Evolutionary conservation across 1,140 invertebrate species (phyloP).

Genomic region (Drosophila cardini): DNA sequence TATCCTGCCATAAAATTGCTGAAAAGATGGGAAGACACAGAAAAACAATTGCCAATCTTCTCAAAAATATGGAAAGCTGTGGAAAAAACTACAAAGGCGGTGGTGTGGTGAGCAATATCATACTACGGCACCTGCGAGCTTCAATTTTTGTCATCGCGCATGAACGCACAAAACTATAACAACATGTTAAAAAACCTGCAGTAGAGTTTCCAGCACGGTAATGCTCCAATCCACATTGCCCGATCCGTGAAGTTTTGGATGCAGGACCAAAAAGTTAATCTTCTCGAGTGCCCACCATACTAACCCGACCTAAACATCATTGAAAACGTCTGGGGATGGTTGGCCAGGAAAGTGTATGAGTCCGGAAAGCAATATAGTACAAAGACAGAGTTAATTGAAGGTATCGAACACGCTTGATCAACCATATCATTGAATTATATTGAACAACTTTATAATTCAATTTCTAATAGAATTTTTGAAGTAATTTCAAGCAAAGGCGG

Average conservation of each 20-base stretch:
- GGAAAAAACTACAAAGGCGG: too few species aligned
- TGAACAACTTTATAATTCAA: constrained; percentile 8
- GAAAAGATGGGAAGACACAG: constrained; percentile 20
- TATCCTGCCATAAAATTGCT: constrained; percentile 35
- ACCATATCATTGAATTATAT: constrained; percentile 3
- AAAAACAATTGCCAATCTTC: constrained; percentile 26
- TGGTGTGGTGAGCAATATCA: constrained; percentile 2
- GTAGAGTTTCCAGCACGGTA: constrained; percentile 13
- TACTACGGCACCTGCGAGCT: constrained; percentile 1
- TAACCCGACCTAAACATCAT: too few species aligned
- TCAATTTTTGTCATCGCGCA: constrained; percentile 7
- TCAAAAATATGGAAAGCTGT: constrained; percentile 30
- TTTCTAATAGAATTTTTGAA: too few species aligned
- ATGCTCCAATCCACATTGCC: constrained; percentile 7
- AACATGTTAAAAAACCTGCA: not conserved
- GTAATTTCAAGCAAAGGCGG: too few species aligned
- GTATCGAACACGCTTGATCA: constrained; percentile 3
- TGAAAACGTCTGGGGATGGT: too few species aligned
- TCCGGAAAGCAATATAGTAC: constrained; percentile 21
- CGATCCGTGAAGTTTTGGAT: constrained; percentile 8
- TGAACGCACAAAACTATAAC: constrained; percentile 2
- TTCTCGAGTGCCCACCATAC: not conserved
- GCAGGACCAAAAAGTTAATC: not conserved
- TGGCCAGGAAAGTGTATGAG: too few species aligned
- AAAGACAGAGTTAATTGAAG: constrained; percentile 6